Evolutionary conservation across 2,113 vertebrate species (phyloP).

Genomic region (Diphyllodes magnificus): DNA sequence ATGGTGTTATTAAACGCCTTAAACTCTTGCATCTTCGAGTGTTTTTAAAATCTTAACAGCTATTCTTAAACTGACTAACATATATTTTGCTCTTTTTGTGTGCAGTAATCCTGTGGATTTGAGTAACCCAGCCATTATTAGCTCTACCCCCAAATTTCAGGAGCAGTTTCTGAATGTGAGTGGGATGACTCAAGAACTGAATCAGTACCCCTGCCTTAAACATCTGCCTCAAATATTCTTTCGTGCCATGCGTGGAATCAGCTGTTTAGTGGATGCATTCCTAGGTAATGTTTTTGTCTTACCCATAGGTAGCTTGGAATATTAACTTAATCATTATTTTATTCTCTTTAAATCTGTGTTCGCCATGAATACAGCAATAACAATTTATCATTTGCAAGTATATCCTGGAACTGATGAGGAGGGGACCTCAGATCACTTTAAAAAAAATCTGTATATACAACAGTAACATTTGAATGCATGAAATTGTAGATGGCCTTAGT

Average conservation of each 20-base stretch:
- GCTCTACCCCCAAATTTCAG: constrained; percentile 97
- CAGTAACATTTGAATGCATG: not conserved
- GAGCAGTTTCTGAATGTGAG: constrained; percentile 93
- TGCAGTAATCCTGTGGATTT: constrained; percentile 94
- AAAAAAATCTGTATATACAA: not conserved
- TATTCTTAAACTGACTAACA: not conserved
- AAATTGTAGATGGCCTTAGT: not conserved
- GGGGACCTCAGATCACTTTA: not conserved
- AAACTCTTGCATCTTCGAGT: not conserved
- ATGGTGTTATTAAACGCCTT: not conserved
- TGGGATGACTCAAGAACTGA: constrained; percentile 89
- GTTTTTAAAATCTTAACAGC: not conserved
- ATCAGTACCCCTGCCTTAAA: constrained; percentile 93
- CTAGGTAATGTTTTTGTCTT: constrained; percentile 79
- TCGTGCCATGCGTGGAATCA: constrained; percentile 94
- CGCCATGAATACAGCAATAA: not conserved
- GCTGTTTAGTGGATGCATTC: constrained; percentile 94
- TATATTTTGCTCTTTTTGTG: not conserved
- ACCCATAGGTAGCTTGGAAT: not conserved
- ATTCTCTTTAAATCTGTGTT: not conserved
- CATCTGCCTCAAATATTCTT: constrained; percentile 97
- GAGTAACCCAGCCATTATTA: constrained; percentile 93
- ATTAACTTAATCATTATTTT: not conserved
- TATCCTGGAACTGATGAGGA: not conserved
- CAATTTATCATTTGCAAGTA: not conserved